These are phyloP conservation scores for Labeo rohita DNA, from an alignment of 2,113 vertebrate genomes.

Conservation along the genomic window DNA sequence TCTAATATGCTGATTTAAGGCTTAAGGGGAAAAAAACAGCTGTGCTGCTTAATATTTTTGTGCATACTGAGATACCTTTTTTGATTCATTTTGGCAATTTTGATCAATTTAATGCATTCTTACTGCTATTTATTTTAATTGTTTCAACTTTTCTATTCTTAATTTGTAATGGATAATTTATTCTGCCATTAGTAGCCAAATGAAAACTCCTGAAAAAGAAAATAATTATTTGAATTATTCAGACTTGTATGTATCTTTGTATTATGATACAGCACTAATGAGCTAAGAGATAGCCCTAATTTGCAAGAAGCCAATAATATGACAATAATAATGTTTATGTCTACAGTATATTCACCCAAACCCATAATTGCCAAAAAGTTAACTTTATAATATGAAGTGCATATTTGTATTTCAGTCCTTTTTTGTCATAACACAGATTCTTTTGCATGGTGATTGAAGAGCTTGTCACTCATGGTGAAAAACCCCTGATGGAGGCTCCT, in stretches of 20 bases:
- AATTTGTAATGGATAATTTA: not conserved
- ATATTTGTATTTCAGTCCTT: not conserved
- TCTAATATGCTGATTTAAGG: no score
- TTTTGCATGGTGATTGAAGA: not conserved
- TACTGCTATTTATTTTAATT: not conserved
- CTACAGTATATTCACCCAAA: no score
- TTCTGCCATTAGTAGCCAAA: not conserved
- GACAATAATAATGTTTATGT: not conserved
- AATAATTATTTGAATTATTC: not conserved
- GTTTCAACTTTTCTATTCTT: not conserved
- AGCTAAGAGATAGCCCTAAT: not conserved
- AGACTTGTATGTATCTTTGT: not conserved
- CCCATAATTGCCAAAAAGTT: not conserved
- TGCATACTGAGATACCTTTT: no score
- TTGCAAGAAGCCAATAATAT: not conserved
- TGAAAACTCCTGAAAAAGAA: not conserved
- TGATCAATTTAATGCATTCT: not conserved
- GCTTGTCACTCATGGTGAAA: not conserved
- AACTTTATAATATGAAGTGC: not conserved
- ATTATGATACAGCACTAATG: not conserved
- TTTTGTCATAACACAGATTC: not conserved
- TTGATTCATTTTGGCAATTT: not conserved
- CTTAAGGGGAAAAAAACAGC: no score
- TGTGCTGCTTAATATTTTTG: no score
- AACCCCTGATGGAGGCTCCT: constrained; percentile 17